Evolutionary conservation across 1,140 invertebrate genomes (phyloP), one percentile per base, ranked within the genome.

Genomic region (Neomicropteryx cornuta): DNA sequence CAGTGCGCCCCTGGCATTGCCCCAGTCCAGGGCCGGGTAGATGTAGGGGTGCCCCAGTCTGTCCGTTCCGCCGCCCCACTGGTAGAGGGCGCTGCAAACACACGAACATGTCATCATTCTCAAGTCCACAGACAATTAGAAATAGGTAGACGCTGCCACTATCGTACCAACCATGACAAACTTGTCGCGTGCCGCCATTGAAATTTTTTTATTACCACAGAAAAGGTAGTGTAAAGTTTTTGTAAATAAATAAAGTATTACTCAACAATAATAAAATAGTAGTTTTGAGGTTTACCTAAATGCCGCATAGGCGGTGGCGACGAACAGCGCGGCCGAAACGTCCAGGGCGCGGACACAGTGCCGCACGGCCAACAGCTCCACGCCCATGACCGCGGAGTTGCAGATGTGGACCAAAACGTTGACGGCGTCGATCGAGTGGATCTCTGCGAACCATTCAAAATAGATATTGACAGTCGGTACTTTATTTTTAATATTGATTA

Each of bases 331-430:
- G 55, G 76, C 71, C 59, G 78, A 75, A 45, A 77, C 71, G 46
- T 85, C 77, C 2, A 74, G 60, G 5, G 85, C 46, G 14, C 75
- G 65, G 20, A 83, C 60, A 0, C 86, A 84, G 46, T 86, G 71
- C 4, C 64, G 68, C 3, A 78, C 76, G 8, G 88, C 60, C 29
- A 67, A 72, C n/a, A 87, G 48, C 57, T 91, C 87, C 3, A 77
- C 38, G 2, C 87, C 47, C 70, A 89, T 85, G 18, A 83, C 59
- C 11, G 83, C 37, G 4, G 76, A 79, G 61, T 89, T 89, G 37
- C 73, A 70, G 5, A 75, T 76, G 53, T 91, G 87, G 0, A 77
- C 71, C 28, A 84, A 60, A 3, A 84, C 59, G 52, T 87, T 86
- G 2, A 82, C 58, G 0, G 71, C 63, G 49, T 78, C 76, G 1